Conservation (phyloP, 1,140 invertebrate species). For the Lepidotrigona ventralis region DNA sequence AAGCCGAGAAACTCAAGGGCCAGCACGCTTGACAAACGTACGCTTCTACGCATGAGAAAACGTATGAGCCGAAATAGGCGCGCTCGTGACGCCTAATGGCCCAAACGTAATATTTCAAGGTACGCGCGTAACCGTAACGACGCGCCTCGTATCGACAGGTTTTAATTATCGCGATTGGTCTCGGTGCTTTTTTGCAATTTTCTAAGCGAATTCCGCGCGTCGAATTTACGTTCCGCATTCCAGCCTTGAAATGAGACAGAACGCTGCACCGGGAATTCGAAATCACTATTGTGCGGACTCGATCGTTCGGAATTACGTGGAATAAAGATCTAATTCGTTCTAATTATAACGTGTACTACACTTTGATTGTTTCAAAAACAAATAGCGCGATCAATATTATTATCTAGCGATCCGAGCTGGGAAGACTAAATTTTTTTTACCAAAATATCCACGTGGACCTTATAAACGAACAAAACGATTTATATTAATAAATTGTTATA, state of each 20-base stretch:
- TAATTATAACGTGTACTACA: neutral
- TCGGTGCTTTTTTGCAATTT: neutral
- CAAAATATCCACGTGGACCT: neutral
- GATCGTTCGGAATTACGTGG: neutral
- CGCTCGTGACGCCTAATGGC: neutral
- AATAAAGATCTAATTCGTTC: neutral
- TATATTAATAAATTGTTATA: neutral
- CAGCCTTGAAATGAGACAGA: neutral
- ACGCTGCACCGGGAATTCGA: neutral
- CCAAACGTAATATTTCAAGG: constrained; percentile 12
- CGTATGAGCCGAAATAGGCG: neutral
- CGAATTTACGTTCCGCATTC: neutral
- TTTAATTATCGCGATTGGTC: constrained; percentile 6
- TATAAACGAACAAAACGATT: neutral
- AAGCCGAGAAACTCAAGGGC: neutral
- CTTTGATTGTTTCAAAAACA: no score
- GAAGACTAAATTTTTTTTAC: no score
- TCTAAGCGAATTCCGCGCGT: neutral
- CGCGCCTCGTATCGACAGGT: neutral
- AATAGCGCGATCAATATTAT: no score
- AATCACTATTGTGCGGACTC: neutral
- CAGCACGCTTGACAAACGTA: neutral
- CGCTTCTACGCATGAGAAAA: no score
- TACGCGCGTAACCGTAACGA: neutral
- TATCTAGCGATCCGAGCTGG: neutral